phyloP scores from a whole-genome alignment of 2,797 vertebrate genomes.

The Alauda arvensis region DNA sequence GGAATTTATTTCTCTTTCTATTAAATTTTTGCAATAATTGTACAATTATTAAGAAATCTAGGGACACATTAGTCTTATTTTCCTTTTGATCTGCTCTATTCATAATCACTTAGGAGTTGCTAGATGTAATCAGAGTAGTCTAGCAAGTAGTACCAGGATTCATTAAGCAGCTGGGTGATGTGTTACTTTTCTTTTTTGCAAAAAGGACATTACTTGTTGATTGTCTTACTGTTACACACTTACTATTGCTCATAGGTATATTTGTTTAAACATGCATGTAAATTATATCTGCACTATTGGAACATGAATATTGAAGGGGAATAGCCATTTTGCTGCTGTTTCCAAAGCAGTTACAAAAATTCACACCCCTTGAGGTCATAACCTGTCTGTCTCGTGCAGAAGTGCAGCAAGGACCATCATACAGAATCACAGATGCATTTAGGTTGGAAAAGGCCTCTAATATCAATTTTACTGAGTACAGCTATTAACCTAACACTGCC shows the following conservation, averaged over 20 bases:
- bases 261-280: background rate
- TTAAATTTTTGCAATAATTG: background rate
- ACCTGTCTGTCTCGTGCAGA: background rate
- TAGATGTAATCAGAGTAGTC: background rate
- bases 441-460: background rate
- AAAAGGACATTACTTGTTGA: background rate
- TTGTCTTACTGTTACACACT: background rate
- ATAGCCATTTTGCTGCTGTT: background rate
- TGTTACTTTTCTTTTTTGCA: background rate
- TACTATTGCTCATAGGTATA: background rate
- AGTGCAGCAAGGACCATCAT: accelerated
- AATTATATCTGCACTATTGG: background rate
- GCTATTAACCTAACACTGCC: background rate
- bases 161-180: background rate
- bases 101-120: background rate
- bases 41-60: background rate
- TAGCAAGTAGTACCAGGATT: background rate
- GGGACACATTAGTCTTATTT: background rate
- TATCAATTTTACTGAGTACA: background rate
- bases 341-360: background rate
- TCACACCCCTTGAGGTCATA: background rate
- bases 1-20: background rate
- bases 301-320: background rate
- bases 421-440: background rate
- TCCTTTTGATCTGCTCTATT: background rate